Evolutionary conservation across 2,888 invertebrate genomes (phyloP), one percentile per base, ranked within the genome.

Genomic region (Isoperla grammatica): DNA sequence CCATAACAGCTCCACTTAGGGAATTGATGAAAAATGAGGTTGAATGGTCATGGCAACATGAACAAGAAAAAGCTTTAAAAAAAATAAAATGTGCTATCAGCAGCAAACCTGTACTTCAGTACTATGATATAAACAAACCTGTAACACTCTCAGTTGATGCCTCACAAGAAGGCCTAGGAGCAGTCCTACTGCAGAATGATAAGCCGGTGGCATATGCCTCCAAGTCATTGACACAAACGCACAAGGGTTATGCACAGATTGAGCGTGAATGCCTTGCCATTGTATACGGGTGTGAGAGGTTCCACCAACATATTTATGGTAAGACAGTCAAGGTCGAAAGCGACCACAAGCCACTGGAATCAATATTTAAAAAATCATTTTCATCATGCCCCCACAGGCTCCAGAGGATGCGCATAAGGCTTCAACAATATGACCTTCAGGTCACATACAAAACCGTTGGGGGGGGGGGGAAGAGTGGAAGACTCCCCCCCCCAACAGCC

Each of bases 51-150:
- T 63, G 63, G 62, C 42, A 48, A n/a, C 12, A 19, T 1, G 39
- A 37, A 17, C 61, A 64, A 39, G 56, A 61, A 43, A 15, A 19
- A 43, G 56, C 60, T 11, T 65, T 62, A 15, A 40, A 59, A 4
- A 50, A 58, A n/a, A 17, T 63, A 22, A 65, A 64, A 23, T 12
- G 50, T 35, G 22, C 35, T 13, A 17, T 63, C 6, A 35, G 39
- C 8, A 40, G 23, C 61, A 60, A 57, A 64, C 59, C 54, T 12
- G 19, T 17, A 4, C 19, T 45, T 3, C 15, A 17, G 17, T 45
- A 19, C 19, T 45, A 15, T 17, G 45, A 45, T 17, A 9, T 15
- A 17, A 40, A 45, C 15, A 19, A 11, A 17, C 13, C 45, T 2
- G 15, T 15, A n/a, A 40, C 40, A 15, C 15, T 45, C 12, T 17